Evolutionary conservation across 2,113 vertebrate genomes (phyloP).

Genomic region (Pica pica): DNA sequence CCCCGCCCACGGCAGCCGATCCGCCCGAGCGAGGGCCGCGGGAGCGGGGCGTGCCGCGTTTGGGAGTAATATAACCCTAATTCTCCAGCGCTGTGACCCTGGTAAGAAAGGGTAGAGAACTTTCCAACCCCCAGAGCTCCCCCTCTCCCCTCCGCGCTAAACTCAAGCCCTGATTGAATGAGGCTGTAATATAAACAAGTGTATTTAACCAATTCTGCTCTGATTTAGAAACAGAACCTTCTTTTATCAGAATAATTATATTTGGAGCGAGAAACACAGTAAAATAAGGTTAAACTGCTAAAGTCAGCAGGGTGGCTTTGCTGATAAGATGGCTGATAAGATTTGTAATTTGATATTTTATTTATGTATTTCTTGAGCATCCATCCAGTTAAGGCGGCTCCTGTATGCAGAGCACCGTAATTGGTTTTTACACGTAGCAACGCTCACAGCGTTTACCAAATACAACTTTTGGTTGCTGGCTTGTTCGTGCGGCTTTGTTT

Average conservation of each 20-base stretch:
- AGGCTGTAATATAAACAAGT: slow-evolving; percentile 51
- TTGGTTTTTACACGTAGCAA: slow-evolving; percentile 63
- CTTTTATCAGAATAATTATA: slow-evolving; percentile 44
- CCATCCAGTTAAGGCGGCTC: slow-evolving; percentile 34
- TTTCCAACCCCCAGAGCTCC: background rate
- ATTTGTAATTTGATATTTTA: slow-evolving; percentile 60
- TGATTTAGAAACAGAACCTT: slow-evolving; percentile 34
- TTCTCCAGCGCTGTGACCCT: background rate
- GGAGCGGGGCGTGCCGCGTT: background rate
- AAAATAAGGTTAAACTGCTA: slow-evolving; percentile 26
- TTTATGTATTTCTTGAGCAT: slow-evolving; percentile 53
- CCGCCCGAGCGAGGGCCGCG: background rate
- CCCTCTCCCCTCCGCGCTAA: background rate
- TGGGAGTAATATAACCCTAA: background rate
- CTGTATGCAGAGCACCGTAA: slow-evolving; percentile 49
- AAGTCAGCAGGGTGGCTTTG: slow-evolving; percentile 35
- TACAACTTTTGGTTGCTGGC: slow-evolving; percentile 49
- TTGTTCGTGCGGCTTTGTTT: slow-evolving; percentile 1
- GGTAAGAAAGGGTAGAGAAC: background rate
- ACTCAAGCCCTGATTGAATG: background rate
- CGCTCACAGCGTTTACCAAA: slow-evolving; percentile 34
- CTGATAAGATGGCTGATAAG: slow-evolving; percentile 41
- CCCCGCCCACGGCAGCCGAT: background rate
- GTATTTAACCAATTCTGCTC: slow-evolving; percentile 46
- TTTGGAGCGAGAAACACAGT: slow-evolving; percentile 6